Percentiles rank a stretch among this genome's conserved stretches.
Evolutionary conservation across 2,113 vertebrate genomes (phyloP).

Genomic region (Panthera leo): DNA sequence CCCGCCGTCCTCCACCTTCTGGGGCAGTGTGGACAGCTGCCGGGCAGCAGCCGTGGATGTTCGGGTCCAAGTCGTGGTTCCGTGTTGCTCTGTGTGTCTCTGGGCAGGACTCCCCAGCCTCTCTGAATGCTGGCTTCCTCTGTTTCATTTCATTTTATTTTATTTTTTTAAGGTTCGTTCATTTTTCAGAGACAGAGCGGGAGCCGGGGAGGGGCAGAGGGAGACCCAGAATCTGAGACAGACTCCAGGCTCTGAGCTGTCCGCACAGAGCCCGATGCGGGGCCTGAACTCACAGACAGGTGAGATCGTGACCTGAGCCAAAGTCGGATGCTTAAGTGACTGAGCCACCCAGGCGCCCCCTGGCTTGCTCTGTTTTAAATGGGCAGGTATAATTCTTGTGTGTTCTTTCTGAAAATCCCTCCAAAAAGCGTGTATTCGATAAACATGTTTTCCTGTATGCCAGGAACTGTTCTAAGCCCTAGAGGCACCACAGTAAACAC

Average conservation of each 20-base stretch:
- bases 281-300: too few relatives aligned
- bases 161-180: too few relatives aligned
- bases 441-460: background rate
- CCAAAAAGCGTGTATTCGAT: background rate
- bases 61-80: background rate
- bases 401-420: background rate
- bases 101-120: background rate
- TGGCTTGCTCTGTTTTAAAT: background rate
- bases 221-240: too few relatives aligned
- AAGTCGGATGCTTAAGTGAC: too few relatives aligned
- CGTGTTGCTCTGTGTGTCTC: background rate
- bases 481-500: background rate
- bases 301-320: too few relatives aligned
- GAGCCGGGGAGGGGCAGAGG: too few relatives aligned
- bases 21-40: background rate
- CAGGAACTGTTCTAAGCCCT: background rate
- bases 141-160: too few relatives aligned
- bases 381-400: background rate
- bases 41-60: background rate
- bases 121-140: background rate
- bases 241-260: too few relatives aligned
- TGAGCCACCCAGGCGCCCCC: too few relatives aligned
- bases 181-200: too few relatives aligned
- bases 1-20: background rate
- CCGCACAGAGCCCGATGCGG: too few relatives aligned